Evolutionary conservation across 2,888 invertebrate genomes (phyloP).

Genomic region (Chalcis sispes): DNA sequence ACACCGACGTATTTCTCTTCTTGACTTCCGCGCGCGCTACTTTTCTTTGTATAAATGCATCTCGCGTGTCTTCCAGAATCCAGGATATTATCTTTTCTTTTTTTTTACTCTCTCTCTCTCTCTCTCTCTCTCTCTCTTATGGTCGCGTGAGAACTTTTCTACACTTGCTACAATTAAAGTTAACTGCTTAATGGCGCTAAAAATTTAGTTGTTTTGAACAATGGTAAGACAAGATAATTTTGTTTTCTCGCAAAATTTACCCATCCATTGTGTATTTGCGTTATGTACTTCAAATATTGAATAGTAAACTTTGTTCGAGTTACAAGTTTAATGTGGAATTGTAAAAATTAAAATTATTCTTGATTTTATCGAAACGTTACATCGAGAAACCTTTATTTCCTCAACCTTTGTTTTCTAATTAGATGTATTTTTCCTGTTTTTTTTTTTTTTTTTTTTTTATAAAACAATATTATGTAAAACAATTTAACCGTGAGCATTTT

Average conservation of each 20-base stretch:
- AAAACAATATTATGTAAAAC: too few relatives aligned
- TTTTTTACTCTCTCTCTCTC: constrained; percentile 14
- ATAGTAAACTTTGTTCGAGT: neutral
- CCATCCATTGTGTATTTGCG: too few relatives aligned
- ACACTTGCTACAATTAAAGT: constrained; percentile 8
- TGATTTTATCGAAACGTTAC: too few relatives aligned
- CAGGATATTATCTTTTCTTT: constrained; percentile 6
- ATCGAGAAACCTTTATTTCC: too few relatives aligned
- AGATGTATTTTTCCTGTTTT: too few relatives aligned
- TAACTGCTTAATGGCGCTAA: neutral
- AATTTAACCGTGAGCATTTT: too few relatives aligned
- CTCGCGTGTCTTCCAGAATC: neutral
- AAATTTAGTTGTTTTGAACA: neutral
- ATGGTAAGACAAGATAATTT: neutral
- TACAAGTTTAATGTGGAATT: too few relatives aligned
- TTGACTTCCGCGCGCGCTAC: constrained; percentile 18
- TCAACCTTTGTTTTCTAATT: too few relatives aligned
- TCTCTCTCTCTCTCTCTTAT: neutral
- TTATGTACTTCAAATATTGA: neutral
- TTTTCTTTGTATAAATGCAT: constrained; percentile 1
- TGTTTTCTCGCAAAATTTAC: neutral
- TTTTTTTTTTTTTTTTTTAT: too few relatives aligned
- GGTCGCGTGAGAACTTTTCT: constrained; percentile 16
- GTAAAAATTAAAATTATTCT: too few relatives aligned
- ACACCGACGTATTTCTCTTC: constrained; percentile 40